These are phyloP conservation scores for Euphydryas editha DNA, from an alignment of 2,888 invertebrate species.

Conservation along the genomic window DNA sequence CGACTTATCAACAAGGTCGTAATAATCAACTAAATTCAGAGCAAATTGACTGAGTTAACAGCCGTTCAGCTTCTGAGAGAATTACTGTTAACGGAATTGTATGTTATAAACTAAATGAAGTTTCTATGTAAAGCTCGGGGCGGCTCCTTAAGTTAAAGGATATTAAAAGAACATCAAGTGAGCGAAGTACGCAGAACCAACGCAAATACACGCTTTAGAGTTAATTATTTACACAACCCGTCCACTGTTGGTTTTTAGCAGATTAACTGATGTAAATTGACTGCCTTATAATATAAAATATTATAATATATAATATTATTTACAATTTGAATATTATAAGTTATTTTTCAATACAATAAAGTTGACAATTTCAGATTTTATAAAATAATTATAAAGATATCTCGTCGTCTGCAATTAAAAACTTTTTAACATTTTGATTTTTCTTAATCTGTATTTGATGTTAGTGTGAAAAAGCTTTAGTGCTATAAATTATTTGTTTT, in stretches of 20 bases:
- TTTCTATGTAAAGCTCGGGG: constrained; percentile 49
- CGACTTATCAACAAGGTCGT: constrained; percentile 8
- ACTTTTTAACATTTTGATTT: background rate
- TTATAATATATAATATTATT: background rate
- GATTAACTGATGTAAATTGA: constrained; percentile 33
- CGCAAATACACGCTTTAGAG: constrained; percentile 52
- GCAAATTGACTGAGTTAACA: constrained; percentile 12
- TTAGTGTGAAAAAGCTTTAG: background rate
- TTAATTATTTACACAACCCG: constrained; percentile 50
- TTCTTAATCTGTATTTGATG: background rate
- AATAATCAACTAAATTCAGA: constrained; percentile 13
- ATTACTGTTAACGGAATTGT: constrained; percentile 43
- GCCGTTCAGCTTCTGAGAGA: constrained; percentile 6
- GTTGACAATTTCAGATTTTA: too few relatives aligned
- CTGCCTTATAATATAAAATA: constrained; percentile 14
- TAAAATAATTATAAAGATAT: too few relatives aligned
- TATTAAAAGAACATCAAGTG: constrained; percentile 57
- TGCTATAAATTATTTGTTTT: background rate
- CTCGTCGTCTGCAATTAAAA: too few relatives aligned
- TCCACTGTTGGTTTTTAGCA: constrained; percentile 26
- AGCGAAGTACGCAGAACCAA: constrained; percentile 41
- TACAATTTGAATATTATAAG: too few relatives aligned
- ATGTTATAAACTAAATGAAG: constrained; percentile 54
- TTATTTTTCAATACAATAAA: too few relatives aligned
- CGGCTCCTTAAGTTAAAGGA: constrained; percentile 52